A percentile compares a stretch with the other conserved stretches of the same genome.
Conservation (phyloP, 2,888 invertebrate species). For the Pardosa pseudoannulata region DNA sequence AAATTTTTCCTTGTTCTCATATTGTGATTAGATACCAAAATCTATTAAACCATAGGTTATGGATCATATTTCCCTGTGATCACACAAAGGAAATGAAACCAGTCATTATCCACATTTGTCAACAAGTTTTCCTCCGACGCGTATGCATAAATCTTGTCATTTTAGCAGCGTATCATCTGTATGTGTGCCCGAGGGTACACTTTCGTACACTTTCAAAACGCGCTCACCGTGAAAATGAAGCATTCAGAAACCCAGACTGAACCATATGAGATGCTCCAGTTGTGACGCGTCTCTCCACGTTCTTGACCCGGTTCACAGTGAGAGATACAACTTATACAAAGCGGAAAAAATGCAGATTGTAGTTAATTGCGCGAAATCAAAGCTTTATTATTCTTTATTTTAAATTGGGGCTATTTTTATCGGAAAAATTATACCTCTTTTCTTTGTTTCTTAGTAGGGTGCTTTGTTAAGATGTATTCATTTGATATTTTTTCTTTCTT, state of each 20-base stretch:
- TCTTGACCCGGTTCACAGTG: slow-evolving; percentile 3
- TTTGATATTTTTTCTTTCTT: no score
- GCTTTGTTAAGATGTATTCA: no score
- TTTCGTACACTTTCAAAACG: slow-evolving; percentile 2
- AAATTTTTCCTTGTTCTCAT: no score
- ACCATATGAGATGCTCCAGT: neutral
- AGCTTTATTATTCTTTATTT: no score
- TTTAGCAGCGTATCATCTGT: neutral
- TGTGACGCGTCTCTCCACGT: neutral
- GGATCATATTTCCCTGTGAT: no score
- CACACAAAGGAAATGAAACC: neutral
- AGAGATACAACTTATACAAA: neutral
- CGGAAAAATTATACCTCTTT: no score
- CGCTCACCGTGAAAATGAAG: slow-evolving; percentile 4
- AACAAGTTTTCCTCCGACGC: neutral
- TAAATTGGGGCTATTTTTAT: no score
- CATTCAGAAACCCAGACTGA: neutral
- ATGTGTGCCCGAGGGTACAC: neutral
- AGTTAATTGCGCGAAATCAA: no score
- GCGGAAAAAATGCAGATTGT: neutral
- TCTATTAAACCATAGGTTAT: no score
- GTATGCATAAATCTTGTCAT: neutral
- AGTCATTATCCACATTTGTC: neutral
- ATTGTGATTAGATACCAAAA: no score
- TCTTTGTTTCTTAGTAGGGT: no score